phyloP scores from a whole-genome alignment of 2,888 invertebrate species.

The Antheraea assamensis region DNA sequence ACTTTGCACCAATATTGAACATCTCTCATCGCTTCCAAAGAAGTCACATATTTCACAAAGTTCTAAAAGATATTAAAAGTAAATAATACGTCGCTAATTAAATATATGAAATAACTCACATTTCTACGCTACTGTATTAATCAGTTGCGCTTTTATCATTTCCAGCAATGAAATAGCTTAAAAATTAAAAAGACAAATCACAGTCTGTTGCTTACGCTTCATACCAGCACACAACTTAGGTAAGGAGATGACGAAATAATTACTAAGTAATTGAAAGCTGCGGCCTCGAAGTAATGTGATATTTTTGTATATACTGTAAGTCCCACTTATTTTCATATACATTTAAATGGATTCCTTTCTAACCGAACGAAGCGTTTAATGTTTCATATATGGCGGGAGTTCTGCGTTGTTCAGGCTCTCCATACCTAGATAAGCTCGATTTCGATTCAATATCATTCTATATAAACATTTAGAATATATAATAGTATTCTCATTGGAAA shows the following conservation, averaged over 20 bases:
- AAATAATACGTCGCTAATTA: background rate
- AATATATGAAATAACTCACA: constrained; percentile 15
- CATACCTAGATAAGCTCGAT: constrained; percentile 43
- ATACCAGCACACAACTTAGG: constrained; percentile 69
- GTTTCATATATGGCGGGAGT: constrained; percentile 59
- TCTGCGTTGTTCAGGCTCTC: constrained; percentile 52
- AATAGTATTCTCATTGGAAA: background rate
- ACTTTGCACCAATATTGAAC: background rate
- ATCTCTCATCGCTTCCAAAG: background rate
- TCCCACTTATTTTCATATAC: constrained; percentile 81
- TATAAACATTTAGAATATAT: no score
- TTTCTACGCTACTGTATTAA: constrained; percentile 15
- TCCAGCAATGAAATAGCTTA: constrained; percentile 13
- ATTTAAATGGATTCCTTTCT: constrained; percentile 79
- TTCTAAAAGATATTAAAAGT: background rate
- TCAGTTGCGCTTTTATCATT: constrained; percentile 18
- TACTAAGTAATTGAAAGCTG: constrained; percentile 80
- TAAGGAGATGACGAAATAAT: constrained; percentile 76
- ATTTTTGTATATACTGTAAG: constrained; percentile 83
- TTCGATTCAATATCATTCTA: constrained; percentile 33
- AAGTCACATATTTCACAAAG: no score
- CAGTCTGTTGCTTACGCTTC: constrained; percentile 61
- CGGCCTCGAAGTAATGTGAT: constrained; percentile 83
- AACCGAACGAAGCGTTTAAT: constrained; percentile 69
- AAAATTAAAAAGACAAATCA: background rate